Evolutionary conservation across 2,888 invertebrate genomes (phyloP), one percentile per base, ranked within the genome.

Genomic region (Heteromyza rotundicornis): DNA sequence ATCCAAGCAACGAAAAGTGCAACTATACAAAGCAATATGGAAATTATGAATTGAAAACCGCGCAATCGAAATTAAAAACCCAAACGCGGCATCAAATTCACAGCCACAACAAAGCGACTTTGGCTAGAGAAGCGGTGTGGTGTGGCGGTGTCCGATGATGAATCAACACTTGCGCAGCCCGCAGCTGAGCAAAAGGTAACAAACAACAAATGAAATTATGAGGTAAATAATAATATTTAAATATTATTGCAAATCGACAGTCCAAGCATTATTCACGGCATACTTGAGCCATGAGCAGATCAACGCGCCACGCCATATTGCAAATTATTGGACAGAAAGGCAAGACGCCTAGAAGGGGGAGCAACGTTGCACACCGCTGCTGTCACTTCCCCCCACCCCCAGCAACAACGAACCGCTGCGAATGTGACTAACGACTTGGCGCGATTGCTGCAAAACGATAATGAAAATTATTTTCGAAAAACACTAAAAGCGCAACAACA

Each of bases 381-480:
- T n/a, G n/a, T n/a, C n/a, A n/a, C n/a, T n/a, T n/a, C n/a, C n/a
- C 27, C 27, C 5, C 27, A 27, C 27, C 27, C 27, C 10, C 10
- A 7, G 27, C 27, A 36, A 36, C 54, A 58, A 35, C 62, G 55
- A n/a, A 24, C 52, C 16, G 16, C 24, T 52, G 16, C 51, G 57
- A 67, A 36, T 20, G 14, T 27, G 54, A 54, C 32, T 50, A 23
- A 20, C 36, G 55, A 16, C 66, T 63, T 75, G 74, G 72, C 74
- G 40, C 75, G 74, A 75, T 73, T 73, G 73, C 72, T 72, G 66
- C 63, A 67, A 67, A 70, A 64, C 68, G 75, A 72, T 72, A 72
- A 70, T 73, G 72, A 73, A 75, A 72, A n/a, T n/a, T 67, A 73
- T 68, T 67, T 64, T 65, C 55, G 22, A 51, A 51, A 8, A 3